phyloP scores from a whole-genome alignment of 2,797 vertebrate genomes.

The Mionectes olivaceus region DNA sequence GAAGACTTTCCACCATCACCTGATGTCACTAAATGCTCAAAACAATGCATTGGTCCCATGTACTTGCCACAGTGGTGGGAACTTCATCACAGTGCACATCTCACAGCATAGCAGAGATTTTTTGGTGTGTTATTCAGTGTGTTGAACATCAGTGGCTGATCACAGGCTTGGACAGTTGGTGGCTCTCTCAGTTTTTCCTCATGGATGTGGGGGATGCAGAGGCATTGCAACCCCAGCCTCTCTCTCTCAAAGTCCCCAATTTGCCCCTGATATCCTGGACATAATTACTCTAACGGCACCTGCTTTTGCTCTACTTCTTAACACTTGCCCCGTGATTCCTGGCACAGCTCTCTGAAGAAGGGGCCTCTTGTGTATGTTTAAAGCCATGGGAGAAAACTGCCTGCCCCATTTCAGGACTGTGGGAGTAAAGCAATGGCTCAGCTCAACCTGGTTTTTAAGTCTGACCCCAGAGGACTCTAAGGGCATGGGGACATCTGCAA shows the following conservation, averaged over 20 bases:
- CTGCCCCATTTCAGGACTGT: background rate
- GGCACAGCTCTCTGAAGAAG: background rate
- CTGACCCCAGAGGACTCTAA: background rate
- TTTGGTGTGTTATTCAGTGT: background rate
- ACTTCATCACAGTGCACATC: background rate
- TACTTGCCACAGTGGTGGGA: background rate
- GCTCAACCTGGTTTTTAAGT: background rate
- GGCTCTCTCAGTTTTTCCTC: background rate
- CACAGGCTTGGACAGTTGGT: background rate
- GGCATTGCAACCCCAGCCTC: background rate
- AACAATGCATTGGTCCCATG: background rate
- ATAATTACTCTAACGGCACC: background rate
- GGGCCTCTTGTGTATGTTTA: background rate
- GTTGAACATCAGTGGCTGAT: background rate
- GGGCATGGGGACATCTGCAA: background rate
- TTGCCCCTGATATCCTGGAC: background rate
- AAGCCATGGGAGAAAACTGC: background rate
- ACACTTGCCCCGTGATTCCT: background rate
- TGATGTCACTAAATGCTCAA: background rate
- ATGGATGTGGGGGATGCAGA: background rate
- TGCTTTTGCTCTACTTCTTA: background rate
- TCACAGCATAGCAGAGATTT: background rate
- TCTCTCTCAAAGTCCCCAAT: background rate
- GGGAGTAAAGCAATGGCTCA: background rate
- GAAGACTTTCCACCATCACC: background rate